A percentile compares a stretch with the other conserved stretches of the same genome.
Conservation (phyloP, 2,888 invertebrate species). For the Amphipoea lucens region DNA sequence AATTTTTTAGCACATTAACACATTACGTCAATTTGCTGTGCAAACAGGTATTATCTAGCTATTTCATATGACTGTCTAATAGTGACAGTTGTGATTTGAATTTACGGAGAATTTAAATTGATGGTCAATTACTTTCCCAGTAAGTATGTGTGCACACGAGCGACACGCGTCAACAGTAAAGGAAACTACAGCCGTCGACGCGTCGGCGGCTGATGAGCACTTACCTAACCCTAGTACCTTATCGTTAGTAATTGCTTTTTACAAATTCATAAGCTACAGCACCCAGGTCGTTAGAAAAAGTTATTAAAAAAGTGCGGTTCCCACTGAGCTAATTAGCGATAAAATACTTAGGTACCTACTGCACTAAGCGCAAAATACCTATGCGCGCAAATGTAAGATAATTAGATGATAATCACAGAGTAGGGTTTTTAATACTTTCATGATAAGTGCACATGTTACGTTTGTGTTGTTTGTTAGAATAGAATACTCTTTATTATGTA, state of each 20-base stretch:
- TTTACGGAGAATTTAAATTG: not conserved
- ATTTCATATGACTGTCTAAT: not conserved
- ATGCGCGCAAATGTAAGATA: not conserved
- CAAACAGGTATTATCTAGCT: not conserved
- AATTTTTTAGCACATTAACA: not conserved
- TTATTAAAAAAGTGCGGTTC: constrained; percentile 4
- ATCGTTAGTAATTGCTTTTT: not conserved
- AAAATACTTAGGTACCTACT: constrained; percentile 1
- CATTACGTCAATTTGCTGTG: not conserved
- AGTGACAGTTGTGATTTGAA: not conserved
- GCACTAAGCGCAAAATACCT: not conserved
- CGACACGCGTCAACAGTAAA: not conserved
- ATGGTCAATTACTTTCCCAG: not conserved
- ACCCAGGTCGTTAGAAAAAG: not conserved
- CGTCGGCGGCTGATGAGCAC: not conserved
- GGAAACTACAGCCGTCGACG: not conserved
- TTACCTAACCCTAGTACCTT: not conserved
- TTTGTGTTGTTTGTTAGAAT: not conserved
- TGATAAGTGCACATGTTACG: constrained; percentile 7
- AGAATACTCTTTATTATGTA: not conserved
- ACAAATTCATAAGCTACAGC: not conserved
- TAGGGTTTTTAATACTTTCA: not conserved
- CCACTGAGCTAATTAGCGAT: constrained; percentile 23
- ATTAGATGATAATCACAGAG: constrained; percentile 15
- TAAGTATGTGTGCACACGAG: not conserved